Evolutionary conservation across 2,113 vertebrate species (phyloP).

Genomic region (Pseudopipra pipra): DNA sequence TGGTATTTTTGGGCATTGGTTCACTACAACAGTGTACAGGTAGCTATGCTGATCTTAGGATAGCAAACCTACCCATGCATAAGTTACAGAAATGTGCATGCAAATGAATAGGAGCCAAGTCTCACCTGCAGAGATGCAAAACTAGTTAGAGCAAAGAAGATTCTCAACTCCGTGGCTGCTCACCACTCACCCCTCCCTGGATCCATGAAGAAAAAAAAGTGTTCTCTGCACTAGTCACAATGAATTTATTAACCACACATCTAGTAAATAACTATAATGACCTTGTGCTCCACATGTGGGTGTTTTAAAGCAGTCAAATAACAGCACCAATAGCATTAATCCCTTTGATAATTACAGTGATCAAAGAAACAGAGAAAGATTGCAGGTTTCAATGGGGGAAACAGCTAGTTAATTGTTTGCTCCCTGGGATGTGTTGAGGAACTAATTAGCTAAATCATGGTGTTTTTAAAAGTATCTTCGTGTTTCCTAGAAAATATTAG

Average conservation of each 20-base stretch:
- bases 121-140: background rate
- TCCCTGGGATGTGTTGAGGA: background rate
- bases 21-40: rapidly evolving
- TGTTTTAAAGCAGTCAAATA: background rate
- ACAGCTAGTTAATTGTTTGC: conserved; percentile 25
- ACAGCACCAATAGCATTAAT: background rate
- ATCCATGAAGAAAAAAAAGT: background rate
- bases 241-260: background rate
- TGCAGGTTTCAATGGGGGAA: background rate
- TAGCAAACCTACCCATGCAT: background rate
- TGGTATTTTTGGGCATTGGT: background rate
- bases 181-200: rapidly evolving
- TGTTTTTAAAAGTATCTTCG: background rate
- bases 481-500: conserved; percentile 16
- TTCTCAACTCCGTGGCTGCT: background rate
- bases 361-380: conserved; percentile 7
- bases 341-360: conserved; percentile 1
- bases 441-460: conserved; percentile 37
- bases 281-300: background rate
- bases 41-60: background rate
- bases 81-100: background rate
- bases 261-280: background rate
- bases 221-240: background rate
- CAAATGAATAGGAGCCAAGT: background rate
- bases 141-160: background rate